Conservation (phyloP, 2,797 vertebrate genomes). For the Pangasius macronema region DNA sequence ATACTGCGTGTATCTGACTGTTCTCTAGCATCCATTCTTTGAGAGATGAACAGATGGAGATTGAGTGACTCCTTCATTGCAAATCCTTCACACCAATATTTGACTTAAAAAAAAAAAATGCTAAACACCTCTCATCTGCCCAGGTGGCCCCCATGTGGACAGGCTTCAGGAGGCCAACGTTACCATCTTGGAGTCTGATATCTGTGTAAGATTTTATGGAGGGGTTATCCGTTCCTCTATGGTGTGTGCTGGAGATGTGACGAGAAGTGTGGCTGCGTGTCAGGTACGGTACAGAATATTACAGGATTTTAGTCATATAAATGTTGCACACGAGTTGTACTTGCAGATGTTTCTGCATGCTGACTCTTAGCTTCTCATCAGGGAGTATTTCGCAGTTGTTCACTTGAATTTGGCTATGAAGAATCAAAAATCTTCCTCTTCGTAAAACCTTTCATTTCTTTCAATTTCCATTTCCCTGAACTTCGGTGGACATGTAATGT, state of each 20-base stretch:
- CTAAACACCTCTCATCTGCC: neutral
- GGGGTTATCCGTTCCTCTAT: conserved; percentile 69
- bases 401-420: neutral
- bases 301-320: neutral
- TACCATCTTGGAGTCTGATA: conserved; percentile 57
- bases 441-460: neutral
- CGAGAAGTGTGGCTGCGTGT: conserved; percentile 79
- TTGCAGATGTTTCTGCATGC: neutral
- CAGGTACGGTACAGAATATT: conserved; percentile 68
- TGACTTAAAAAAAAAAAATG: neutral
- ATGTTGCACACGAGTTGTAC: neutral
- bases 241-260: conserved; percentile 78
- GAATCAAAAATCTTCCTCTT: neutral
- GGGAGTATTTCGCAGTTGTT: neutral
- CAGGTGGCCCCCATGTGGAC: conserved; percentile 66
- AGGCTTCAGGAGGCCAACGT: conserved; percentile 75
- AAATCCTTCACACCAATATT: neutral
- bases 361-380: neutral
- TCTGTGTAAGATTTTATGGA: conserved; percentile 63
- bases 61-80: neutral
- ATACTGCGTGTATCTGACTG: neutral
- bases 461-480: neutral
- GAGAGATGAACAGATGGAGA: neutral
- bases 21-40: neutral
- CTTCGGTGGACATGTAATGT: neutral